Base-by-base conservation (phyloP, 2,113 vertebrate genomes). In the Plecotus auritus region DNA sequence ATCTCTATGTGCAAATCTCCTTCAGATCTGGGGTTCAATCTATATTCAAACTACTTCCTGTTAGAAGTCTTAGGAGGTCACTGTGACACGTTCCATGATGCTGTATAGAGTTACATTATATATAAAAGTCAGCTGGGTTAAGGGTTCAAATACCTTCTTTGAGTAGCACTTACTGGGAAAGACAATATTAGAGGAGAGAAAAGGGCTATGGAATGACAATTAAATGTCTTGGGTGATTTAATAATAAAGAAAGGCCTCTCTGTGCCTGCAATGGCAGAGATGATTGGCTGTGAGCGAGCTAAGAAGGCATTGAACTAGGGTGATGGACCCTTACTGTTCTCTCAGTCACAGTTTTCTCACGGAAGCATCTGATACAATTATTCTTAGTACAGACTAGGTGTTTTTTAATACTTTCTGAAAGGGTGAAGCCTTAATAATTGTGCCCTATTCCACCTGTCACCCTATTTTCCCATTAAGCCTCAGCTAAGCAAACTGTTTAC, bases 31-130 rank as follows among this genome's bases (percentile, higher is more conserved):
- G 3, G 3, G 4, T 45, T 77, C 18, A 61, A 23, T 9, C 54
- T 69, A 0, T 26, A 49, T 1, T 85, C 42, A 14, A 13, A 76
- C 32, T 26, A 49, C 10, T 70, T 12, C 14, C 1, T 56, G 59
- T 76, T 70, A 18, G 42, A 85, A 56, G 5, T 56, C 16, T 82
- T 72, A 30, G 2, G 1, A 20, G 5, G 7, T 26, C 12, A 54
- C 2, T 26, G 7, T 9, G 20, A 20, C 4, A 81, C 47, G 13
- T 54, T 64, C 37, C 30, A 23, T 28, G 13, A n/a, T 5, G 22
- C 11, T 3, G 0, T 5, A 13, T 10, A 18, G 6, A 2, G 6
- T 47, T 20, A 11, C 9, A 56, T 17, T 37, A 1, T 26, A 47
- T 42, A 12, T 26, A n/a, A 77, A 64, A 94, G 4, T 26, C 40